These are phyloP conservation scores for Chelon labrosus DNA, from an alignment of 2,797 vertebrate species.

Conservation along the genomic window DNA sequence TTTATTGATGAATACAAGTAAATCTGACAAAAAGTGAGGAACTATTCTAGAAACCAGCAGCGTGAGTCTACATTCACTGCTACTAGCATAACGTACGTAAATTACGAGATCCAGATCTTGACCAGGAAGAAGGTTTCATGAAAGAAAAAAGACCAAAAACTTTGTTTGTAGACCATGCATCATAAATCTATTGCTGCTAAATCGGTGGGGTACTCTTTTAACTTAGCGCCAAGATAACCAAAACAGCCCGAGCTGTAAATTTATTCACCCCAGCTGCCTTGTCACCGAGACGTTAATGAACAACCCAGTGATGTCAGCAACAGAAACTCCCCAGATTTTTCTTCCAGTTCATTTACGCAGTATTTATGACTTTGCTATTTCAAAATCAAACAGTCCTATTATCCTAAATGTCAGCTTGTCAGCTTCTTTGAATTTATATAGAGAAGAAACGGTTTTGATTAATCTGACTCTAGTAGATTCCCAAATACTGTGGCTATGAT, in stretches of 20 bases:
- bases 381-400: not conserved
- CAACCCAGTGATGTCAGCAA: not conserved
- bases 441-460: not conserved
- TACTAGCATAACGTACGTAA: not conserved
- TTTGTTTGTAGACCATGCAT: not conserved
- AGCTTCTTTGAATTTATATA: not conserved
- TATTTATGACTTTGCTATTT: slow-evolving; percentile 16
- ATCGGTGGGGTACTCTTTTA: not conserved
- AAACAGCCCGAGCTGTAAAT: not conserved
- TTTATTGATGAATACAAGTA: not conserved
- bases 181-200: not conserved
- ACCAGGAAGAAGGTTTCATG: not conserved
- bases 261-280: slow-evolving; percentile 11
- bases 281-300: not conserved
- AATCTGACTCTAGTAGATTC: not conserved
- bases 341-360: not conserved
- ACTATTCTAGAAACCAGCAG: not conserved
- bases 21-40: not conserved
- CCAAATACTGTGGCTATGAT: not conserved
- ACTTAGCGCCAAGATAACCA: not conserved
- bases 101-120: not conserved
- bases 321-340: not conserved
- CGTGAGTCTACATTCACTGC: not conserved
- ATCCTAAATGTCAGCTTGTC: not conserved
- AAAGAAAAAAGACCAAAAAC: not conserved